Evolutionary conservation across 2,888 invertebrate species (phyloP), one percentile per base, ranked within the genome.

Genomic region (Protonemura montana): DNA sequence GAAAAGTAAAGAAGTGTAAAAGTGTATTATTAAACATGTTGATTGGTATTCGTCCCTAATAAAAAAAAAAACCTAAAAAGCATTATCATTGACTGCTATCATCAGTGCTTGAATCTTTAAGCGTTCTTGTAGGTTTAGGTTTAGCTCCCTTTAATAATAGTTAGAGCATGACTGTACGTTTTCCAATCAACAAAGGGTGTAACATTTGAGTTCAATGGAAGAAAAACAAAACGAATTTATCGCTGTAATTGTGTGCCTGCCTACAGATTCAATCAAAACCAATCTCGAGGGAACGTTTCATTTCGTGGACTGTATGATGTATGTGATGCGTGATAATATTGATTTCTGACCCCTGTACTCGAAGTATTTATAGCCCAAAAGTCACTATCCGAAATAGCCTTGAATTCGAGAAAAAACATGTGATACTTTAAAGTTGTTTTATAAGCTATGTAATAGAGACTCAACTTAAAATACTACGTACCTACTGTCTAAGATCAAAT

Each of bases 161-260:
- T 10, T 16, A 59, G 6, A 59, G 13, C 59, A 59, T 59, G 59
- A 59, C 59, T 10, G 6, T 59, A 59, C 59, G 59, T 59, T 59
- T 59, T 59, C 59, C 59, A 59, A 59, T 59, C 59, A 59, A 59
- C 59, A 59, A 59, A 59, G 59, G 59, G 59, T 59, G 59, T 10
- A 59, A 59, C 59, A 59, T 13, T 59, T 1, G 59, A 3, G 21
- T 59, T 59, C 59, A 21, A 59, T 21, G 59, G 59, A 21, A 16
- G 59, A 59, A 59, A 59, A 59, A 59, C 59, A 59, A 59, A 10
- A 21, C 59, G 13, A 59, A 59, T 59, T 59, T 59, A 59, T 59
- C 59, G 6, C 59, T 3, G 59, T 59, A 59, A 59, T 59, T 59
- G 59, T 13, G 59, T 13, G 16, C 35, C 59, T 59, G 13, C 35